These are phyloP conservation scores for Epinotia ramella DNA, from an alignment of 2,888 invertebrate genomes.

Conservation along the genomic window DNA sequence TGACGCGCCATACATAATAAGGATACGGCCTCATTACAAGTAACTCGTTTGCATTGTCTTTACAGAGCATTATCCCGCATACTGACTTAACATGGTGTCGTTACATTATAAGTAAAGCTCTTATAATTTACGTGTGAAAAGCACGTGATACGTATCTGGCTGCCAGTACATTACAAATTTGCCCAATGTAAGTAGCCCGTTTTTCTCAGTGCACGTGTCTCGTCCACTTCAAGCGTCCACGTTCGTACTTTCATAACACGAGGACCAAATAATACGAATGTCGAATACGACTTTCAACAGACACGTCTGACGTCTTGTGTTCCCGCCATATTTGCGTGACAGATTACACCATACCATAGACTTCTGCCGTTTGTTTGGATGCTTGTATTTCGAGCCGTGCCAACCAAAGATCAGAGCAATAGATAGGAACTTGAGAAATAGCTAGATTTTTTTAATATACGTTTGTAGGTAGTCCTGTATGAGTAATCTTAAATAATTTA, in stretches of 20 bases:
- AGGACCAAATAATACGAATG: conserved; percentile 21
- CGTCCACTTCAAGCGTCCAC: conserved; percentile 18
- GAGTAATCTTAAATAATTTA: too few relatives aligned
- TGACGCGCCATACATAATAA: too few relatives aligned
- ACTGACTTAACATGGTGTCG: too few relatives aligned
- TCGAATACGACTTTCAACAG: conserved; percentile 33
- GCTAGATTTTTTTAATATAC: not conserved
- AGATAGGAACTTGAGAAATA: not conserved
- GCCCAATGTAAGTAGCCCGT: too few relatives aligned
- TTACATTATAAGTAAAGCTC: too few relatives aligned
- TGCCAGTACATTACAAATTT: too few relatives aligned
- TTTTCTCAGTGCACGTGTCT: too few relatives aligned
- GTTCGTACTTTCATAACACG: conserved; percentile 30
- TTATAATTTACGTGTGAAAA: too few relatives aligned
- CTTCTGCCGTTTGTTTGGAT: conserved; percentile 45
- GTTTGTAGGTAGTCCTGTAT: not conserved
- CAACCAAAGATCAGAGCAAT: not conserved
- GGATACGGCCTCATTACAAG: too few relatives aligned
- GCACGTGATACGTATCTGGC: too few relatives aligned
- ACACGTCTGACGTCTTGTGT: conserved; percentile 43
- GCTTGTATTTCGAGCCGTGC: conserved; percentile 25
- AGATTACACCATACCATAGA: conserved; percentile 38
- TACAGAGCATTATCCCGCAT: too few relatives aligned
- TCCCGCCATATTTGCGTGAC: conserved; percentile 53
- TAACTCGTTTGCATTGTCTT: too few relatives aligned